Base-by-base conservation (phyloP, 2,888 invertebrate species). In the Drosophila ustulata region DNA sequence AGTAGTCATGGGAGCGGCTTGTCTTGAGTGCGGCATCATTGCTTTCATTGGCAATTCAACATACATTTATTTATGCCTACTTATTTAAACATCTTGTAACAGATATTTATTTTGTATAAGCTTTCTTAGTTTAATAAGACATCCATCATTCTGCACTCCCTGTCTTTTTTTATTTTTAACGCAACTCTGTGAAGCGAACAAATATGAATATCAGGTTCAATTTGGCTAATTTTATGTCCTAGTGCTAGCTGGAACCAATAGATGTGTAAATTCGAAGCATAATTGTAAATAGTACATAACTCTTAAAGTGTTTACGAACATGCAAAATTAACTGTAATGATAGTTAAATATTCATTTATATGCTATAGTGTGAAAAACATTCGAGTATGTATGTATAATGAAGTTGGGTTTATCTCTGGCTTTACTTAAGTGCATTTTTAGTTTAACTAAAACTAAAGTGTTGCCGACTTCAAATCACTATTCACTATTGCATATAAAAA, bases 1-100 rank as follows among this genome's bases (percentile, higher is more conserved):
- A 94, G 93, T 85, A 93, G 94, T 67, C 94, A 92, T 75, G 89
- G 90, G 66, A 90, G 86, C 76, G 89, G 90, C 46, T 80, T 91
- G 71, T 91, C 91, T 86, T 91, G 91, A 91, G 90, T 90, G 80
- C 78, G 75, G 82, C 78, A 84, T 50, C 75, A 74, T 81, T 66
- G 69, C 73, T 81, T 74, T 82, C 28, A 75, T 80, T 80, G 80
- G 79, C 67, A 80, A 75, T 81, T 80, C 55, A 41, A 73, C 56
- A 72, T 80, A 83, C 74, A 71, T 77, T 79, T 82, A 88, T 85
- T 76, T 85, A 74, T 74, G 64, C 66, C 83, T 75, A 86, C 78
- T 86, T 80, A 86, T 86, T 88, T 88, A 86, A 86, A 77, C 78
- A 73, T 83, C 67, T 74, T 66, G 50, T 76, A 85, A 66, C 79